Evolutionary conservation across 2,797 vertebrate species (phyloP).

Genomic region (Spea hammondii): DNA sequence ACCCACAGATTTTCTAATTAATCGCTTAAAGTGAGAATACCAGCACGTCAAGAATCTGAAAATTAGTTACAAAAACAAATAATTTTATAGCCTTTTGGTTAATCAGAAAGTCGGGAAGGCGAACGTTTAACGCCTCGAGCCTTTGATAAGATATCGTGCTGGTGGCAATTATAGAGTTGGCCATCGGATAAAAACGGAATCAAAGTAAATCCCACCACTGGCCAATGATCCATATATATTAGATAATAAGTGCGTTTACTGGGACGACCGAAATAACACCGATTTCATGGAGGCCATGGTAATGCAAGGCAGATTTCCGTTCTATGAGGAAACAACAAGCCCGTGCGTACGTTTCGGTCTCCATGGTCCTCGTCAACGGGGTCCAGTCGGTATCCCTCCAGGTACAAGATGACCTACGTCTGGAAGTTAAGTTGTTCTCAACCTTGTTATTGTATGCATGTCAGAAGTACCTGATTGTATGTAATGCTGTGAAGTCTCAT

Average conservation of each 20-base stretch:
- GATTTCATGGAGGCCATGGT: not conserved
- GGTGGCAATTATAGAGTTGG: constrained; percentile 3
- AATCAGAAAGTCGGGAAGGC: constrained; percentile 9
- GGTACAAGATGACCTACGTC: too few relatives aligned
- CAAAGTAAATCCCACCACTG: not conserved
- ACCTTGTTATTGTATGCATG: too few relatives aligned
- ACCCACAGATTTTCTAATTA: constrained; percentile 29
- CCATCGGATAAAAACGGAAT: not conserved
- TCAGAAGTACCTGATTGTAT: too few relatives aligned
- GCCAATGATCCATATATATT: not conserved
- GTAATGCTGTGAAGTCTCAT: too few relatives aligned
- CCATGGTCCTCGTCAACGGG: too few relatives aligned
- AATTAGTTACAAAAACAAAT: constrained; percentile 20
- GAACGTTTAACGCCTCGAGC: not conserved
- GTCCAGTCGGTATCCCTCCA: too few relatives aligned
- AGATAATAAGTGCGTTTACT: not conserved
- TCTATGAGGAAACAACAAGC: not conserved
- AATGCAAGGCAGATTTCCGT: too few relatives aligned
- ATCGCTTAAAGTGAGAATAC: constrained; percentile 37
- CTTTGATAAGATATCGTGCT: not conserved
- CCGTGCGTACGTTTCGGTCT: too few relatives aligned
- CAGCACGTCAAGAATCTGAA: constrained; percentile 30
- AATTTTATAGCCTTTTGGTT: constrained; percentile 5
- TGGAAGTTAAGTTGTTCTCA: too few relatives aligned
- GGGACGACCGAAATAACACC: too few relatives aligned